Evolutionary conservation across 2,888 invertebrate genomes (phyloP).

Genomic region (Hyles lineata): DNA sequence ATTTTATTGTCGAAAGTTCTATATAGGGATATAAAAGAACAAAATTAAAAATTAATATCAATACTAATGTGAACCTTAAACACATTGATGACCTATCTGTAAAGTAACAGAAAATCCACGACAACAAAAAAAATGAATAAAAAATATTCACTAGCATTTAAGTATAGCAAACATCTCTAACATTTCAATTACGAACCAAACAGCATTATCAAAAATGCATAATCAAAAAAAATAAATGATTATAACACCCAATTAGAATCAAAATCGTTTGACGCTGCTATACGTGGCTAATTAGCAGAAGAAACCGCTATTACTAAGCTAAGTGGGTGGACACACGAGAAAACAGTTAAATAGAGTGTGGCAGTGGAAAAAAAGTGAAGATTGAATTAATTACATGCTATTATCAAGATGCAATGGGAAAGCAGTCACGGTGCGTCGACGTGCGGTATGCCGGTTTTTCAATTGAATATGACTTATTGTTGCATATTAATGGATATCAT

Average conservation of each 20-base stretch:
- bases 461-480: slow-evolving; percentile 43
- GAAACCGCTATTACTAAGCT: slow-evolving; percentile 53
- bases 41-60: no score
- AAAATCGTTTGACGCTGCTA: slow-evolving; percentile 19
- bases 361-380: slow-evolving; percentile 73
- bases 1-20: no score
- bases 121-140: no score
- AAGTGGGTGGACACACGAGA: slow-evolving; percentile 59
- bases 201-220: neutral
- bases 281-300: slow-evolving; percentile 60
- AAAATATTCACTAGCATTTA: neutral
- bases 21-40: no score
- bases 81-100: no score
- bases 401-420: slow-evolving; percentile 75
- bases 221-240: slow-evolving; percentile 1
- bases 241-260: slow-evolving; percentile 3
- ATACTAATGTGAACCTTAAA: no score
- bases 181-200: neutral
- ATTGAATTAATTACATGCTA: slow-evolving; percentile 74
- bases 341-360: slow-evolving; percentile 78
- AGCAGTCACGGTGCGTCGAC: slow-evolving; percentile 75
- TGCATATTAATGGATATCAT: slow-evolving; percentile 5
- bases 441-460: slow-evolving; percentile 61
- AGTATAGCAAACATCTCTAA: neutral
- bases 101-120: no score